Base-by-base conservation (phyloP, 2,888 invertebrate species). In the Nasonia oneida region DNA sequence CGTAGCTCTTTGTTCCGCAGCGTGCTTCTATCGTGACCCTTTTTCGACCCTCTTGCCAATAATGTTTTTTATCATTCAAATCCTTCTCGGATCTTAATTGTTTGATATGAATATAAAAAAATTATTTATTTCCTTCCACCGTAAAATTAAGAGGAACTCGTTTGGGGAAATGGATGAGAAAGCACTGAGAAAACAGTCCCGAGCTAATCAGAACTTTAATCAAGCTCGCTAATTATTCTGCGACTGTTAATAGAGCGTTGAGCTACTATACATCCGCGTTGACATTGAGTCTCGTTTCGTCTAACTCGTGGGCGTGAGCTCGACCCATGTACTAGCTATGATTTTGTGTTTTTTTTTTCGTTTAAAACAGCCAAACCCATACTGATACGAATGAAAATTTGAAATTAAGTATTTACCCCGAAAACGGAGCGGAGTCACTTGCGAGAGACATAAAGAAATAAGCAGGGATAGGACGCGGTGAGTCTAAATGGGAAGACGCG, bases 251-350 rank as follows among this genome's bases (percentile, higher is more conserved):
- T 33, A 71, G 42, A 73, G 61, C 42, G 29, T n/a, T 14, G 33
- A 33, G 4, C 42, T n/a, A 81, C n/a, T 18, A 81, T 47, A 84
- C 80, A 74, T 81, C 74, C 70, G 78, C 87, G 84, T 47, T 15
- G 23, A 23, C 18, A 6, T 15, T 37, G 71, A 10, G 29, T 15
- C 33, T 53, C 53, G 53, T 53, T 53, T 29, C 29, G 29, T 64
- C 29, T 10, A 29, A 64, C 6, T 64, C n/a, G 18, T 8, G 6
- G 23, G 64, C 53, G 18, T 18, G 15, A 53, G 3, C 57, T 57
- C 57, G n/a, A 18, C 6, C 57, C n/a, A 57, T 15, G 57, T 57
- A 47, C 47, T 10, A 47, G 12, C 42, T 42, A 47, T 47, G 6
- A 47, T 47, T 10, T 47, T 12, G 47, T 47, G 4, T 10, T 47